phyloP scores from a whole-genome alignment of 2,888 invertebrate genomes.

The Scelioninae gen. 1 region DNA sequence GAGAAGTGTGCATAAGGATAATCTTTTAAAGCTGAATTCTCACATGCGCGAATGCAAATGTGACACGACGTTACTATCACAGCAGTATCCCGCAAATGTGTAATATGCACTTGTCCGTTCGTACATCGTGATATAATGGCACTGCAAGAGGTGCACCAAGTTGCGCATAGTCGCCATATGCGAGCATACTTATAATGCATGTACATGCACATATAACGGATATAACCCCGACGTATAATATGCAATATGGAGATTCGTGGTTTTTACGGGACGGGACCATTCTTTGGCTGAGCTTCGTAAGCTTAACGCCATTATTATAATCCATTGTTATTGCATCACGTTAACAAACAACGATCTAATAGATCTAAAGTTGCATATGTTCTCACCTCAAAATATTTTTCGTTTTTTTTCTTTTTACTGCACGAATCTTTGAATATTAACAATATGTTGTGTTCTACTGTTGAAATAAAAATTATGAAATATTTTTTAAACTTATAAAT shows the following conservation, averaged over 20 bases:
- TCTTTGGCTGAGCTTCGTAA: conserved; percentile 37
- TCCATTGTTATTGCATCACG: conserved; percentile 30
- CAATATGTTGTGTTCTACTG: too few relatives aligned
- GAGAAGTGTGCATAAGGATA: conserved; percentile 17
- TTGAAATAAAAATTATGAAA: too few relatives aligned
- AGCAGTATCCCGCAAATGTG: conserved; percentile 58
- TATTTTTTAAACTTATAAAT: too few relatives aligned
- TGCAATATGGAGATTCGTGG: conserved; percentile 63
- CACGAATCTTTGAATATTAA: too few relatives aligned
- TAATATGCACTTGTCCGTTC: conserved; percentile 67
- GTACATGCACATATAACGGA: conserved; percentile 52
- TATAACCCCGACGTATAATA: conserved; percentile 47
- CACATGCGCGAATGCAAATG: conserved; percentile 35
- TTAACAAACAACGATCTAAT: conserved; percentile 26
- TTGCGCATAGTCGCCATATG: conserved; percentile 61
- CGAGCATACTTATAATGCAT: conserved; percentile 61
- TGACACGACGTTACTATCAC: conserved; percentile 40
- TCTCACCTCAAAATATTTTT: too few relatives aligned
- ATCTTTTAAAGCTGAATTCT: conserved; percentile 48
- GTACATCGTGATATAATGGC: conserved; percentile 59
- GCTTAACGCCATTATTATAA: conserved; percentile 43
- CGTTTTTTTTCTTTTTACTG: too few relatives aligned
- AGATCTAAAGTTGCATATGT: too few relatives aligned
- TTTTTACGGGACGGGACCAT: conserved; percentile 46
- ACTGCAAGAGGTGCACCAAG: conserved; percentile 48